Evolutionary conservation across 2,113 vertebrate species (phyloP).

Genomic region (Tursiops truncatus): DNA sequence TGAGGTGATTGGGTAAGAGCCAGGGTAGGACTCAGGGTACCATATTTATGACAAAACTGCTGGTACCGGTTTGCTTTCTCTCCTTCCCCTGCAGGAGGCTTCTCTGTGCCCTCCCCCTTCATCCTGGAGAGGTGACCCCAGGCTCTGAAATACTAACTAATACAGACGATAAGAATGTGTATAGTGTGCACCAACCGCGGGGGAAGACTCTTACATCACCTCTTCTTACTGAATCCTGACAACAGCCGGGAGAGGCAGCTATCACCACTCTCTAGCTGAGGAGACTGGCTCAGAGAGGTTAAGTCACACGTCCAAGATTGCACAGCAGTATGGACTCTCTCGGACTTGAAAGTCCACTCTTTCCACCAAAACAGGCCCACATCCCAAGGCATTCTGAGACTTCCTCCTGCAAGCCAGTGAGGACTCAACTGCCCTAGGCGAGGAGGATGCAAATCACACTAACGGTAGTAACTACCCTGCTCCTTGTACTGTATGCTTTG

Average conservation of each 20-base stretch:
- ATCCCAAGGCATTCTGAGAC: not conserved
- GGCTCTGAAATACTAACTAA: not conserved
- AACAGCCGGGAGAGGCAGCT: not conserved
- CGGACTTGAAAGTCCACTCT: not conserved
- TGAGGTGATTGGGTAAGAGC: not conserved
- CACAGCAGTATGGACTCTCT: not conserved
- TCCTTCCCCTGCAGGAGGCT: not conserved
- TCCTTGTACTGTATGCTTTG: not conserved
- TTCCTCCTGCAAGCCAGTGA: not conserved
- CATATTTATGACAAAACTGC: not conserved
- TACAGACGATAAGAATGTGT: not conserved
- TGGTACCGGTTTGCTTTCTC: not conserved
- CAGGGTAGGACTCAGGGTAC: not conserved
- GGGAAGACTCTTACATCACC: not conserved
- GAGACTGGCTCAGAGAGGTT: slow-evolving; percentile 57
- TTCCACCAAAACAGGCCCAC: not conserved
- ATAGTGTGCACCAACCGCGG: not conserved
- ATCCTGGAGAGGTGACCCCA: not conserved
- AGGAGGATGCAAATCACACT: not conserved
- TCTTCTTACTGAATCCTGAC: slow-evolving; percentile 39
- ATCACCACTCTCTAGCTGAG: not conserved
- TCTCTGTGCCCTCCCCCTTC: not conserved
- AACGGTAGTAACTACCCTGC: accelerated
- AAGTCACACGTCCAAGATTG: not conserved
- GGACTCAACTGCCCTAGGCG: not conserved